Base-by-base conservation (phyloP, 2,888 invertebrate species). In the Epirrita christyi region DNA sequence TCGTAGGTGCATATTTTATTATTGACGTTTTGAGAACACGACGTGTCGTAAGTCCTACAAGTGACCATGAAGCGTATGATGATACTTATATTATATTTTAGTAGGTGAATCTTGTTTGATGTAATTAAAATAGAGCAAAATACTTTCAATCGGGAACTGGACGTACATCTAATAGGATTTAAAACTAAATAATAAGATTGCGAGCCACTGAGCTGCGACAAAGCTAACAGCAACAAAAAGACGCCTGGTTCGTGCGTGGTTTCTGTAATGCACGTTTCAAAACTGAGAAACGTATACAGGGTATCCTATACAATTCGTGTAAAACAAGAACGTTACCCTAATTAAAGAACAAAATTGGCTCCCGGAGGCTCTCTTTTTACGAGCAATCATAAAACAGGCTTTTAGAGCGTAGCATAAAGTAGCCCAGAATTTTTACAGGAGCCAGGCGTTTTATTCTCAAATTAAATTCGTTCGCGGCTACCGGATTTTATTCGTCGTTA, bases 261-360 rank as follows among this genome's bases (percentile, higher is more conserved):
- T 46, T 46, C 13, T 43, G 34, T 21, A 27, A 45, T 41, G 37
- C 51, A 52, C 52, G 42, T 45, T 43, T 47, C 38, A 44, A n/a
- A 34, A 37, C n/a, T 28, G 42, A 53, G 47, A 55, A 58, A 55
- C 61, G 60, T 52, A 14, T 53, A 52, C 49, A 51, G 56, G 55
- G 21, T 63, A 59, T 59, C n/a, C 54, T 55, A 64, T 63, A 71
- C 71, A 67, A 67, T 70, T 68, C 68, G 70, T 73, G 75, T 80
- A 78, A 81, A 81, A 83, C 81, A 75, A 73, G 74, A 81, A 83
- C 76, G 78, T 79, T 78, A 78, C 75, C 75, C 80, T 86, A 88
- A 89, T 88, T 88, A 89, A 86, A 84, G 79, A 83, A 83, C 78
- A 78, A 85, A 87, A 88, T 85, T 85, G 83, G 77, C 75, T 81